Percentiles rank a stretch among this genome's conserved stretches.
phyloP scores from a whole-genome alignment of 2,797 vertebrate species.

The Enteromius anoplus region DNA sequence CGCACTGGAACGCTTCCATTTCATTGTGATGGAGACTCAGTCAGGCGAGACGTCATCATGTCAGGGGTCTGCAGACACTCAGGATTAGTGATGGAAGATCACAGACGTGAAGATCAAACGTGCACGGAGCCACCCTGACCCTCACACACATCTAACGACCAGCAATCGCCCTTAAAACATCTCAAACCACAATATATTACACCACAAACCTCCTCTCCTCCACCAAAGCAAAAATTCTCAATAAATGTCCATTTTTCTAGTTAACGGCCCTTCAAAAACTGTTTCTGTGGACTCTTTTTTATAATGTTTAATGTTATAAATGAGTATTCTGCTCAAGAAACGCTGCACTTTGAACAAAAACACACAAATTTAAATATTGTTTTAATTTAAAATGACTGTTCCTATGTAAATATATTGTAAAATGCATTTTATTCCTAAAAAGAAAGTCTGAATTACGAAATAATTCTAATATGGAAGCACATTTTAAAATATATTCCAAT shows the following conservation, averaged over 20 bases:
- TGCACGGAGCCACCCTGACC: neutral
- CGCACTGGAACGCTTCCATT: constrained; percentile 10
- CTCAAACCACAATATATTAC: neutral
- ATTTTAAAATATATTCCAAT: too few relatives aligned
- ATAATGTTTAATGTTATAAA: neutral
- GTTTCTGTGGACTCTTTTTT: too few relatives aligned
- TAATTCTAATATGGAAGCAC: too few relatives aligned
- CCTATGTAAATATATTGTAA: too few relatives aligned
- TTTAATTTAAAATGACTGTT: too few relatives aligned
- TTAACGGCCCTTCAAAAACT: neutral
- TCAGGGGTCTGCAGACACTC: neutral
- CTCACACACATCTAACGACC: neutral
- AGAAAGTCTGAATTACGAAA: too few relatives aligned
- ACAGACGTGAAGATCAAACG: constrained; percentile 16
- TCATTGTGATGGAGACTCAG: constrained; percentile 11
- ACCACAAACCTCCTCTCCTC: neutral
- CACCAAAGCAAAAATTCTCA: neutral
- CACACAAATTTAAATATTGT: neutral
- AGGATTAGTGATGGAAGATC: constrained; percentile 5
- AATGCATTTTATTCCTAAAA: too few relatives aligned
- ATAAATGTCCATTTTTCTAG: neutral
- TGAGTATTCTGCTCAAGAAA: neutral
- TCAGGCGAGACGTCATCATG: neutral
- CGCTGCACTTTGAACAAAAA: neutral
- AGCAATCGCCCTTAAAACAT: neutral